A percentile compares a stretch with the other conserved stretches of the same genome.
Conservation (phyloP, 2,113 vertebrate genomes). For the Caloenas nicobarica region DNA sequence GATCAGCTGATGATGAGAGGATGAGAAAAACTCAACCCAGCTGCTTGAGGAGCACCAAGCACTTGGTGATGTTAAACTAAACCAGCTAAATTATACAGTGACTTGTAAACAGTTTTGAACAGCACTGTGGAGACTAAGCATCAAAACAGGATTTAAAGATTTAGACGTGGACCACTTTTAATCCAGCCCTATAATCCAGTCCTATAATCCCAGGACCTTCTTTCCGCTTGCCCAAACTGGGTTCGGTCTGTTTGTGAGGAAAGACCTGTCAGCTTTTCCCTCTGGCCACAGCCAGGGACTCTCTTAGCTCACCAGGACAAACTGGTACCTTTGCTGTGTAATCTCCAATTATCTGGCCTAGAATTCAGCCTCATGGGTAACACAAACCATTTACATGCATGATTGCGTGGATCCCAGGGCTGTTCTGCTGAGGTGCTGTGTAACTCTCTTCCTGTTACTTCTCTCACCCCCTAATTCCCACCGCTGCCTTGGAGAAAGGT, state of each 20-base stretch:
- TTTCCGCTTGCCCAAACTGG: neutral
- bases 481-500: neutral
- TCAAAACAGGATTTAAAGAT: neutral
- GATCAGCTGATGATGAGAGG: neutral
- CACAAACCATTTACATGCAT: neutral
- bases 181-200: too few species aligned
- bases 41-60: neutral
- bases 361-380: neutral
- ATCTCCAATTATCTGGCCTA: too few species aligned
- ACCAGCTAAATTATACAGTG: neutral
- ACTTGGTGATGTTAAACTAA: neutral
- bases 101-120: neutral
- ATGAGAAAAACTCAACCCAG: neutral
- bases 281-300: neutral
- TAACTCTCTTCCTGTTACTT: neutral
- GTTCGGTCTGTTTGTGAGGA: accelerated
- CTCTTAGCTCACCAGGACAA: neutral
- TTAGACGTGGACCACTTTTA: too few species aligned
- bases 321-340: neutral
- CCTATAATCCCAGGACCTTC: neutral
- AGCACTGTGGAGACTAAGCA: neutral
- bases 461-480: neutral
- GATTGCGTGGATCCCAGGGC: too few species aligned
- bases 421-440: too few species aligned
- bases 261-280: neutral